These are phyloP conservation scores for Grus americana DNA, from an alignment of 2,113 vertebrate genomes.

Conservation along the genomic window DNA sequence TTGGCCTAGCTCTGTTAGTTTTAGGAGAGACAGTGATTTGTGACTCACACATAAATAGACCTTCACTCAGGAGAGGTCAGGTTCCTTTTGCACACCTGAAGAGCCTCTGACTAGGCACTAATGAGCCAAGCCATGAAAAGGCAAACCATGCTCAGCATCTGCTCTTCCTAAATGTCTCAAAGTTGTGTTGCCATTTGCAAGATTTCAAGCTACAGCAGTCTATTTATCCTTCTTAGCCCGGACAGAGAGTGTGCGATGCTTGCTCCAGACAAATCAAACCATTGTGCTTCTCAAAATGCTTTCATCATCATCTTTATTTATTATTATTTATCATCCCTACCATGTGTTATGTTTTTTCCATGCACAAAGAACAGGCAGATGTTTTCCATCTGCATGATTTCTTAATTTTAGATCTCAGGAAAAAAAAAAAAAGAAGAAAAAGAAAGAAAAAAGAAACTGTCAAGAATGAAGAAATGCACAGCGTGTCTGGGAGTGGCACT, in stretches of 20 bases:
- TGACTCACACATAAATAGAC: constrained; percentile 3
- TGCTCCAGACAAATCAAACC: constrained; percentile 28
- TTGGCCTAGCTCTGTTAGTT: background rate
- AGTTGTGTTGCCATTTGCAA: background rate
- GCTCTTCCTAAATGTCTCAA: background rate
- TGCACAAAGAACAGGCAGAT: constrained; percentile 52
- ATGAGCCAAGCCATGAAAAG: background rate
- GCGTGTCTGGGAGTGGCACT: background rate
- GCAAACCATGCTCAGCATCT: background rate
- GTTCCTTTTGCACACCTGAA: constrained; percentile 20
- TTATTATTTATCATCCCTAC: constrained; percentile 59
- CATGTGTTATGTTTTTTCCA: constrained; percentile 59
- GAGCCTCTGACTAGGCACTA: background rate
- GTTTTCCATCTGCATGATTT: constrained; percentile 58
- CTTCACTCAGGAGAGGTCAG: background rate
- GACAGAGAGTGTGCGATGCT: background rate
- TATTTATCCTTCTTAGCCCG: constrained; percentile 1
- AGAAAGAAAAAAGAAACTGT: background rate
- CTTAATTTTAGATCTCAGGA: constrained; percentile 35
- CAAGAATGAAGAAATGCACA: background rate
- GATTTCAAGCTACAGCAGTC: constrained; percentile 4
- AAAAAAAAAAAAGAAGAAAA: background rate
- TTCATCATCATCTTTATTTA: constrained; percentile 60
- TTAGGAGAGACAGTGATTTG: constrained; percentile 17
- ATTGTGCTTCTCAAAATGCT: constrained; percentile 15